These are phyloP conservation scores for Lacerta agilis DNA, from an alignment of 2,797 vertebrate genomes.

Conservation along the genomic window DNA sequence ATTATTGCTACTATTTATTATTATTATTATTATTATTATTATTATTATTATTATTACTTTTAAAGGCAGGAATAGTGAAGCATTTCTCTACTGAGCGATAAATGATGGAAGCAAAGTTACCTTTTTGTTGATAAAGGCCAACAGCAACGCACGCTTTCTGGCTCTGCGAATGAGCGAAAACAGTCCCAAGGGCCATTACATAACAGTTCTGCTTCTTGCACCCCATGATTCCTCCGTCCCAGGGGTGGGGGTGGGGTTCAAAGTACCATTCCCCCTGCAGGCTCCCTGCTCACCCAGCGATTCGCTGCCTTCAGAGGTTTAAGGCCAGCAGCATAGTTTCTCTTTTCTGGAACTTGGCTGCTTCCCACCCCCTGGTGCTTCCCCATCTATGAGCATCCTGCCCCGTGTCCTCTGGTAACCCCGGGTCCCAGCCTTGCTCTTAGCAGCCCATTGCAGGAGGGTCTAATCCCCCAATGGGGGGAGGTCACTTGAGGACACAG, in stretches of 20 bases:
- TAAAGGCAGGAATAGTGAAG: background rate
- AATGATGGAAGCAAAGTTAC: background rate
- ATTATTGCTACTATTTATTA: background rate
- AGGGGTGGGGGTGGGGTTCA: background rate
- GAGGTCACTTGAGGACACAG: constrained; percentile 40
- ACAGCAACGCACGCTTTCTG: background rate
- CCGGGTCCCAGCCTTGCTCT: background rate
- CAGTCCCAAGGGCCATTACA: background rate
- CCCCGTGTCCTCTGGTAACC: constrained; percentile 13
- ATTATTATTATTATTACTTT: background rate
- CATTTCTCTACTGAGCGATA: background rate
- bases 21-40: background rate
- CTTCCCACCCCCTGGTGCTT: no score
- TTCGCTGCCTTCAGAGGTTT: background rate
- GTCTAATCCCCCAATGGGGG: background rate
- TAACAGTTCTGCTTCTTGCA: background rate
- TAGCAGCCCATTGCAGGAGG: constrained; percentile 3
- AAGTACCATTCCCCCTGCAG: background rate
- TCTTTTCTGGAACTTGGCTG: background rate
- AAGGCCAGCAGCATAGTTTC: background rate
- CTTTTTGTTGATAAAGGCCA: background rate
- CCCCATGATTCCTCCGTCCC: background rate
- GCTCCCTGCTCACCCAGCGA: background rate
- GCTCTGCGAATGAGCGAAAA: background rate
- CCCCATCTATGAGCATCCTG: background rate